phyloP scores from a whole-genome alignment of 2,888 invertebrate genomes.

The Pseudococcus viburni region DNA sequence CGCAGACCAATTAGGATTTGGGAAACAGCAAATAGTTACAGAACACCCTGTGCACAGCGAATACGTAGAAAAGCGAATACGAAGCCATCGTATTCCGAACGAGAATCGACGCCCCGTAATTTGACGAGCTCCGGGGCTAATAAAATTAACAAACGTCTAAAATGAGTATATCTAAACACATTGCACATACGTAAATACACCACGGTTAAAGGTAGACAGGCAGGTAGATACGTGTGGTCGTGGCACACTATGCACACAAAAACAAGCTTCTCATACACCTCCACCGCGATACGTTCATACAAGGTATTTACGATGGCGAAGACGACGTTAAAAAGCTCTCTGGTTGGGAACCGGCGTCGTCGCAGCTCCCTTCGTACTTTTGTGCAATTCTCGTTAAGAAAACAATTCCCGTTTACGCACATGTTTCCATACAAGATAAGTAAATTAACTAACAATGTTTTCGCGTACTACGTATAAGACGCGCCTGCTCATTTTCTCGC shows the following conservation, averaged over 20 bases:
- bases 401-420: slow-evolving; percentile 59
- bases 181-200: slow-evolving; percentile 5
- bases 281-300: not conserved
- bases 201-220: not conserved
- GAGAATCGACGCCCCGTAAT: slow-evolving; percentile 42
- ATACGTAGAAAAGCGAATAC: not conserved
- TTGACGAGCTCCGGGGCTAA: slow-evolving; percentile 48
- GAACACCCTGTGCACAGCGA: not conserved
- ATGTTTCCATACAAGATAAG: slow-evolving; percentile 59
- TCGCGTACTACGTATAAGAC: slow-evolving; percentile 16
- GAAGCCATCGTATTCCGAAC: not conserved
- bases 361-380: not conserved
- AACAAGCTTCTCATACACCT: not conserved
- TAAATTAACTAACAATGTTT: slow-evolving; percentile 66
- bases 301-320: not conserved
- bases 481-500: not conserved
- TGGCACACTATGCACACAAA: not conserved
- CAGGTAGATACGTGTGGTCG: not conserved
- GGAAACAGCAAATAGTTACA: not conserved
- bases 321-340: slow-evolving; percentile 40
- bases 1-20: not conserved
- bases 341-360: not conserved
- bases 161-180: slow-evolving; percentile 7
- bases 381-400: slow-evolving; percentile 42
- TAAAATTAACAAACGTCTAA: slow-evolving; percentile 49